Conservation (phyloP, 1,140 invertebrate species). For the Euwallacea fornicatus region DNA sequence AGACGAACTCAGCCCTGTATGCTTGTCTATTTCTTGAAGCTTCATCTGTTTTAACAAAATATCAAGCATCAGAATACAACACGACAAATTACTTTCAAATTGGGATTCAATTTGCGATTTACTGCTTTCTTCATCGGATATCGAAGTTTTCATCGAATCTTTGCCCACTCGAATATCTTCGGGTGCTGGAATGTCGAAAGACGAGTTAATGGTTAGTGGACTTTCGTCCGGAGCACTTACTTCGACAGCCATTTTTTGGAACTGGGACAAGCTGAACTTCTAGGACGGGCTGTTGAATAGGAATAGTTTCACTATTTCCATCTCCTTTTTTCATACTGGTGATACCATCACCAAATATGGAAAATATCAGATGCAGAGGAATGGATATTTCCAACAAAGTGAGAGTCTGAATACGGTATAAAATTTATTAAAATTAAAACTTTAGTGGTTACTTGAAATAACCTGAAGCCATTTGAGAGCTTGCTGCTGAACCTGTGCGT, state of each 20-base stretch:
- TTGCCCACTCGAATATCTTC: slow-evolving; percentile 34
- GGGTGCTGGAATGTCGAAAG: background rate
- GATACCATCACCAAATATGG: slow-evolving; percentile 86
- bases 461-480: slow-evolving; percentile 95
- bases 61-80: slow-evolving; percentile 96
- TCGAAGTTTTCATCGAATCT: slow-evolving; percentile 68
- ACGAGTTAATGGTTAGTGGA: background rate
- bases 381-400: slow-evolving; percentile 88
- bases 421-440: background rate
- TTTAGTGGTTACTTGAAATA: background rate
- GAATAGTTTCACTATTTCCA: slow-evolving; percentile 55
- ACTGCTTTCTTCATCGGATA: slow-evolving; percentile 71
- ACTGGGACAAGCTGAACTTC: slow-evolving; percentile 44
- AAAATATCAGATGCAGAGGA: slow-evolving; percentile 80
- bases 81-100: slow-evolving; percentile 79
- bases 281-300: slow-evolving; percentile 43
- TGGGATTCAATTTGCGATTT: slow-evolving; percentile 55
- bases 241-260: slow-evolving; percentile 58
- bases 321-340: slow-evolving; percentile 63
- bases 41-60: slow-evolving; percentile 96
- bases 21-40: slow-evolving; percentile 85
- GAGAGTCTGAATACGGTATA: slow-evolving; percentile 60
- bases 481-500: slow-evolving; percentile 87
- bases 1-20: slow-evolving; percentile 75
- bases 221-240: slow-evolving; percentile 51